A percentile compares a stretch with the other conserved stretches of the same genome.
Conservation (phyloP, 2,888 invertebrate species). For the Caenorhabditis zanzibari region DNA sequence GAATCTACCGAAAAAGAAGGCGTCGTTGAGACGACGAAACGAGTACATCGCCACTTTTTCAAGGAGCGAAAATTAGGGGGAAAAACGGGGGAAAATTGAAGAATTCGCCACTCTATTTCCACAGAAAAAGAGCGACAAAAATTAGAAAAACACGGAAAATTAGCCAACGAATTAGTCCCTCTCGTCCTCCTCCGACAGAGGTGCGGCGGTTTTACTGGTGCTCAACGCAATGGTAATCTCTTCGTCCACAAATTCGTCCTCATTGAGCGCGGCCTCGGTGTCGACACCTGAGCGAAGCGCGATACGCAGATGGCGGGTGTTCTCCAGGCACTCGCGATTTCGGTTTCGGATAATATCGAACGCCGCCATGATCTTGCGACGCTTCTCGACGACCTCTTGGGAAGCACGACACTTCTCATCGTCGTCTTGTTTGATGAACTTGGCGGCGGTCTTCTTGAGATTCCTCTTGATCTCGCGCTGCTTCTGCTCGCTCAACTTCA, state of each 20-base stretch:
- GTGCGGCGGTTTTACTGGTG: conserved; percentile 75
- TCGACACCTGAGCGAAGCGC: conserved; percentile 75
- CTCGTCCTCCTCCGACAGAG: conserved; percentile 70
- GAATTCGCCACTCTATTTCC: background rate
- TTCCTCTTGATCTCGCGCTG: conserved; percentile 95
- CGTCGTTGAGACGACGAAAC: conserved; percentile 58
- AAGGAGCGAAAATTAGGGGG: background rate
- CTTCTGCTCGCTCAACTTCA: conserved; percentile 90
- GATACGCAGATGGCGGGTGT: conserved; percentile 66
- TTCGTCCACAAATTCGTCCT: conserved; percentile 80
- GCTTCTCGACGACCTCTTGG: conserved; percentile 78
- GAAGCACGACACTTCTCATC: conserved; percentile 81
- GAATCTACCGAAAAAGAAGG: conserved; percentile 61
- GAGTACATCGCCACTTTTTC: conserved; percentile 45
- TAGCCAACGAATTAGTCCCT: conserved; percentile 48
- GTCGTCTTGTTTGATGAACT: conserved; percentile 95
- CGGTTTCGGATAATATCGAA: conserved; percentile 76
- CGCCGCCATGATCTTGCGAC: conserved; percentile 76
- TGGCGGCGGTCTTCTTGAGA: conserved; percentile 95
- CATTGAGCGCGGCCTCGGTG: conserved; percentile 67
- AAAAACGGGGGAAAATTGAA: conserved; percentile 10
- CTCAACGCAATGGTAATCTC: conserved; percentile 79
- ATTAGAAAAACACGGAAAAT: background rate
- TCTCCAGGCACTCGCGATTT: conserved; percentile 66
- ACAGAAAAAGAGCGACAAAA: conserved; percentile 15